Base-by-base conservation (phyloP, 2,888 invertebrate species). In the Ephialtes manifestator region DNA sequence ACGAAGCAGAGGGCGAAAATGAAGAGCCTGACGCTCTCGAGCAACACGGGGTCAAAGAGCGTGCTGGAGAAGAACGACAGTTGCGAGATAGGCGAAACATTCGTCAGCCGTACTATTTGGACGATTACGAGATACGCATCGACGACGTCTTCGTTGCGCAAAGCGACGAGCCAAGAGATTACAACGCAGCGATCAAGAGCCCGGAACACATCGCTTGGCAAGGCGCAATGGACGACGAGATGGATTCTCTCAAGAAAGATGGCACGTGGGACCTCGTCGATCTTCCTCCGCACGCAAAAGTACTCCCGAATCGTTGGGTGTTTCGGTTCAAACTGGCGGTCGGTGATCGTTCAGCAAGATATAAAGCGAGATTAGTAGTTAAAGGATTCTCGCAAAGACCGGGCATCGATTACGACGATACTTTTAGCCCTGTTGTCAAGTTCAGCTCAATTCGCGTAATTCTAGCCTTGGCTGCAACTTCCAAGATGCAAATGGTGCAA, bases 321-420 rank as follows among this genome's bases (percentile, higher is more conserved):
- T 78, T 55, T 46, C 24, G 67, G 0, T 13, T 4, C 15, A 84
- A 84, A 13, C 76, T 76, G 1, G 82, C 70, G 1, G 39, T 46
- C 5, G n/a, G 70, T 13, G 70, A 35, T 24, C 70, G 51, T 0
- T 8, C 7, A 0, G 77, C 13, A 8, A 58, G 68, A 5, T 60
- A 28, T 39, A 84, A 84, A 24, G 76, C 81, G 0, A 67, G 76
- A 46, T 24, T 81, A 3, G 81, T 81, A 0, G 84, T 67, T 0
- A 84, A 81, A 8, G 65, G 76, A 31, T 89, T 83, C 65, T 48
- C 65, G 11, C 88, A 91, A 74, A 75, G 81, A 31, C 63, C 67
- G 70, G 90, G 90, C 4, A 63, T 88, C 11, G 90, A 91, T 70
- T 91, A 86, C 81, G 79, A 88, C 24, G 87, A 92, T 81, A 91